phyloP scores from a whole-genome alignment of 2,888 invertebrate species.

The Lymantria dispar region DNA sequence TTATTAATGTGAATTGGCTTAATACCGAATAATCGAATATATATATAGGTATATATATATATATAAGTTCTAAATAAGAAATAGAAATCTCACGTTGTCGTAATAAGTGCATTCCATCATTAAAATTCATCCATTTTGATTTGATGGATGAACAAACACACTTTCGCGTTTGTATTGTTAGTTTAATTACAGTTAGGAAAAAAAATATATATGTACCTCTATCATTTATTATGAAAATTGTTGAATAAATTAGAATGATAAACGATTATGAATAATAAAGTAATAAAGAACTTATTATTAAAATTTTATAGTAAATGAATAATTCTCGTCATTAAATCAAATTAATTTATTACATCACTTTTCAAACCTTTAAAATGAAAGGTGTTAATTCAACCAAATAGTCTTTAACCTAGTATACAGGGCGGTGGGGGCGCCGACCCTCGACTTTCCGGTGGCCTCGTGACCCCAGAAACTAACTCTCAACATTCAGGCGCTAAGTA shows the following conservation, averaged over 20 bases:
- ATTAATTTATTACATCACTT: neutral
- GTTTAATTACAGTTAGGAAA: neutral
- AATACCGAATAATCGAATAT: too few relatives aligned
- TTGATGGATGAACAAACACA: too few relatives aligned
- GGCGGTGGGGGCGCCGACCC: conserved; percentile 49
- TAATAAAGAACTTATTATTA: neutral
- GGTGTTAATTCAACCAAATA: conserved; percentile 3
- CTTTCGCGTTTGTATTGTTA: too few relatives aligned
- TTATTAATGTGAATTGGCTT: too few relatives aligned
- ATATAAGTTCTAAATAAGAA: too few relatives aligned
- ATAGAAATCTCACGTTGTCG: neutral
- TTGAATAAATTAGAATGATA: too few relatives aligned
- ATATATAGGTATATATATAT: too few relatives aligned
- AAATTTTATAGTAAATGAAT: neutral
- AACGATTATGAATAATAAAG: too few relatives aligned
- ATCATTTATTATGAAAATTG: neutral
- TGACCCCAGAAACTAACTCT: conserved; percentile 50
- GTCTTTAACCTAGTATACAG: conserved; percentile 36
- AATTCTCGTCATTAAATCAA: neutral
- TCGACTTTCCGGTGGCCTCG: conserved; percentile 55
- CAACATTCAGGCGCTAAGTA: conserved; percentile 26
- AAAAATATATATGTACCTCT: neutral
- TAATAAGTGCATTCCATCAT: neutral
- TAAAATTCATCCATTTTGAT: too few relatives aligned
- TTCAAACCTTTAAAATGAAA: neutral